Conservation (phyloP, 2,888 invertebrate species). For the Machimus rusticus region DNA sequence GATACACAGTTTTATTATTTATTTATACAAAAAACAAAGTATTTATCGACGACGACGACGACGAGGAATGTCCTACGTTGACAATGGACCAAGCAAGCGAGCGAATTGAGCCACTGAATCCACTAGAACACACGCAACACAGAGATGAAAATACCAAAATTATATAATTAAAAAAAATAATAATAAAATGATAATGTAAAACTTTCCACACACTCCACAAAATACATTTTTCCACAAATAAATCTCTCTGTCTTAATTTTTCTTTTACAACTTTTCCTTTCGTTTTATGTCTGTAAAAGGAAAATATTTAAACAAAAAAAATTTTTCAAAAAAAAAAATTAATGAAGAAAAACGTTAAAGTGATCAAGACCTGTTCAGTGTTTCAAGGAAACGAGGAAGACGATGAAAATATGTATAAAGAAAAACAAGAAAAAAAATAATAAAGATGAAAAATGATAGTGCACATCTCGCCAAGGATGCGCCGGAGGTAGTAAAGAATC, state of each 20-base stretch:
- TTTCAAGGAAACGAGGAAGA: not conserved
- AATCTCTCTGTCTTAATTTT: not conserved
- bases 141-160: not conserved
- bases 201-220: not conserved
- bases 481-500: slow-evolving; percentile 14
- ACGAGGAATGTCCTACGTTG: slow-evolving; percentile 35
- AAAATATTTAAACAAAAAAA: not conserved
- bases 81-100: slow-evolving; percentile 30
- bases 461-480: not conserved
- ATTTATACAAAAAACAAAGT: slow-evolving; percentile 25
- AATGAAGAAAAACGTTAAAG: slow-evolving; percentile 9
- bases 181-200: not conserved
- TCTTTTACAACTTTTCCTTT: not conserved
- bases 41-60: slow-evolving; percentile 25
- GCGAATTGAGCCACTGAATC: slow-evolving; percentile 22
- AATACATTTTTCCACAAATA: not conserved
- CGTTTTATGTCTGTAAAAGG: not conserved
- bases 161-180: not conserved
- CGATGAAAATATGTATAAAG: not conserved
- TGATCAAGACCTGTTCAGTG: not conserved
- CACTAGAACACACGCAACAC: not conserved
- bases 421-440: not conserved
- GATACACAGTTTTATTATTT: slow-evolving; percentile 41
- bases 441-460: not conserved
- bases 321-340: not conserved